phyloP scores from a whole-genome alignment of 2,113 vertebrate species.

The Anguilla rostrata region DNA sequence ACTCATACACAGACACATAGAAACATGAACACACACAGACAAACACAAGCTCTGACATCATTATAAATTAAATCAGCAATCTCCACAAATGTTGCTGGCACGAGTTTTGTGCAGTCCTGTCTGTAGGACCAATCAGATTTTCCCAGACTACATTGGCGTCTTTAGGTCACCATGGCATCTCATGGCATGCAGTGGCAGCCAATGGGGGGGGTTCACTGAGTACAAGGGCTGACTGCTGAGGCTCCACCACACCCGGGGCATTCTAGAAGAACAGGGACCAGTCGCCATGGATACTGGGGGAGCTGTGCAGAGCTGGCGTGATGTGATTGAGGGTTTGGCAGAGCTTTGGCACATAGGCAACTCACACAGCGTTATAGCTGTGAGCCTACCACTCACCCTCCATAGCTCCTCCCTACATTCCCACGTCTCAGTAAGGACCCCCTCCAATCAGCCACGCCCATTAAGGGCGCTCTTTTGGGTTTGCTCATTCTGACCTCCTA shows the following conservation, averaged over 20 bases:
- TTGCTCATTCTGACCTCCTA: background rate
- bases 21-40: background rate
- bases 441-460: background rate
- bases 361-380: background rate
- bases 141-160: background rate
- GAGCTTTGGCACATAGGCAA: background rate
- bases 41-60: background rate
- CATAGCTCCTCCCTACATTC: too few species aligned
- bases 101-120: background rate
- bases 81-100: background rate
- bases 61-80: background rate
- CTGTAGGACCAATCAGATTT: background rate
- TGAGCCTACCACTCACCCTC: background rate
- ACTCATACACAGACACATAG: background rate
- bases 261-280: slow-evolving; percentile 39
- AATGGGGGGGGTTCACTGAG: background rate
- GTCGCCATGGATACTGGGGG: slow-evolving; percentile 54
- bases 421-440: background rate
- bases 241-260: slow-evolving; percentile 37
- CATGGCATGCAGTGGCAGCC: slow-evolving; percentile 2
- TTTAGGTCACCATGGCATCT: background rate
- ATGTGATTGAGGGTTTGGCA: slow-evolving; percentile 15
- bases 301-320: slow-evolving; percentile 14
- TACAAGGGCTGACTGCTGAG: slow-evolving; percentile 22
- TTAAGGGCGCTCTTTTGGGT: background rate